Conservation (phyloP, 2,113 vertebrate genomes). For the Psilopsiagon aurifrons region DNA sequence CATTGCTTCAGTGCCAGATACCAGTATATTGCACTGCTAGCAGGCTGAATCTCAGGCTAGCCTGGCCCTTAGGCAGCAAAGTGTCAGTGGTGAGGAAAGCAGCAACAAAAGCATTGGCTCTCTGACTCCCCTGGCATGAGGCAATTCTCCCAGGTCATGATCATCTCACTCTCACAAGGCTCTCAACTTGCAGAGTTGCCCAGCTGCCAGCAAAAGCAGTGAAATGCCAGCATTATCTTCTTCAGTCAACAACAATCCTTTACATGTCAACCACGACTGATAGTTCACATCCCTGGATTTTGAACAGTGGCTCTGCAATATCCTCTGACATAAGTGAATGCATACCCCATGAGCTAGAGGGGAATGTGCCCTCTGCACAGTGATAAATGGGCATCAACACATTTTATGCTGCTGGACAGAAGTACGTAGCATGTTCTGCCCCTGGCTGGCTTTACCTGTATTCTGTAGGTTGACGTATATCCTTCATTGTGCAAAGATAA, state of each 20-base stretch:
- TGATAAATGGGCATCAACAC: not conserved
- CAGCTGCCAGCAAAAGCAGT: not conserved
- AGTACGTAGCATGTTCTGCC: not conserved
- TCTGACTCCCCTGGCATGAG: not conserved
- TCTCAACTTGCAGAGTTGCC: not conserved
- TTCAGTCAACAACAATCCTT: fast-evolving
- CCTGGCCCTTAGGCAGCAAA: not conserved
- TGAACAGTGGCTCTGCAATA: not conserved
- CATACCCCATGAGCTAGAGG: not conserved
- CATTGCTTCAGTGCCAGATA: not conserved
- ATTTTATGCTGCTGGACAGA: not conserved
- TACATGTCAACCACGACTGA: not conserved
- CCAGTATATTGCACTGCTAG: not conserved
- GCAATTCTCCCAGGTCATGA: not conserved
- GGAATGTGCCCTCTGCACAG: not conserved
- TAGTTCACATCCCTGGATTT: not conserved
- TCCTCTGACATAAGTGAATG: not conserved
- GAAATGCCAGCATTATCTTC: not conserved
- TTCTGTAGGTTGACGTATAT: not conserved
- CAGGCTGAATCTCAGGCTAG: not conserved
- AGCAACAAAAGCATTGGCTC: not conserved
- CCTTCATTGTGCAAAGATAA: not conserved
- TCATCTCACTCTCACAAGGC: not conserved
- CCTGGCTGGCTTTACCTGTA: not conserved
- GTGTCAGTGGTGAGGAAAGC: not conserved